phyloP scores from a whole-genome alignment of 2,113 vertebrate genomes.

The Etia nguti region DNA sequence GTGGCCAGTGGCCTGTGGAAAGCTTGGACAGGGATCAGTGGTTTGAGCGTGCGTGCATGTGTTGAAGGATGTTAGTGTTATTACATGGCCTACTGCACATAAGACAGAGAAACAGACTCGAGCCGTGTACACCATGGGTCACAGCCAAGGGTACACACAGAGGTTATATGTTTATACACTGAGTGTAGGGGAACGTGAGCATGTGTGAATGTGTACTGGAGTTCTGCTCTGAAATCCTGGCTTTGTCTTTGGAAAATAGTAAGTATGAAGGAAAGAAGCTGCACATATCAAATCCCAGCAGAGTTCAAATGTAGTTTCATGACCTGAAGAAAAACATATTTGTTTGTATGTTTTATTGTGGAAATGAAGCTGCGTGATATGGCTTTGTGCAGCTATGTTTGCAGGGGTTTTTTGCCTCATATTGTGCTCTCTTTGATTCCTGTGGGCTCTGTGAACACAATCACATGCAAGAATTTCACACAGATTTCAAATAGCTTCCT shows the following conservation, averaged over 20 bases:
- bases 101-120: conserved; percentile 37
- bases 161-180: conserved; percentile 5
- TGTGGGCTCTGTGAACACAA: not conserved
- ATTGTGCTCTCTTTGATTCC: conserved; percentile 13
- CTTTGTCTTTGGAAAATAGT: not conserved
- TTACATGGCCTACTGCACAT: conserved; percentile 63
- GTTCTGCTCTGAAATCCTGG: not conserved
- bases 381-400: not conserved
- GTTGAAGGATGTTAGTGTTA: conserved; percentile 53
- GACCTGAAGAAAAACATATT: not conserved
- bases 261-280: not conserved
- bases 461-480: not conserved
- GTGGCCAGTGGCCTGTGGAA: conserved; percentile 29
- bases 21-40: conserved; percentile 34
- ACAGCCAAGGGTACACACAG: conserved; percentile 23
- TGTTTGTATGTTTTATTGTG: not conserved
- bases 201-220: not conserved
- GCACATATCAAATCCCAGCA: not conserved
- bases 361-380: not conserved
- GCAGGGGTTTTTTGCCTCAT: not conserved
- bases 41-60: conserved; percentile 18
- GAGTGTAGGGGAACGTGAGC: not conserved
- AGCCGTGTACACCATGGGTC: conserved; percentile 36
- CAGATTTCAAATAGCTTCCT: not conserved
- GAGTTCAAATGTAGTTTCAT: not conserved